These are phyloP conservation scores for Phengaris alcon DNA, from an alignment of 2,888 invertebrate genomes.

Conservation along the genomic window DNA sequence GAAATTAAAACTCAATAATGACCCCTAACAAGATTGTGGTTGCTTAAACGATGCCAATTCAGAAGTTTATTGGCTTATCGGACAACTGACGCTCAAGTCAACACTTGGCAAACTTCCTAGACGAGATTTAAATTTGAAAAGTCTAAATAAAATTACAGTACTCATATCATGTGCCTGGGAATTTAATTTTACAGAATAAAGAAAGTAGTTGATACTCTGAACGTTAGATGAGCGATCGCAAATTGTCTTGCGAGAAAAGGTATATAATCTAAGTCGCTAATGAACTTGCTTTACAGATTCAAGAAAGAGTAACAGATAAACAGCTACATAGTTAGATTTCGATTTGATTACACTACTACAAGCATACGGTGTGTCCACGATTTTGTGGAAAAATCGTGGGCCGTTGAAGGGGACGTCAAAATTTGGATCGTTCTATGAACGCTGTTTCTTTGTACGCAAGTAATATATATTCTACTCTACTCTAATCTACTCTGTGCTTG, in stretches of 20 bases:
- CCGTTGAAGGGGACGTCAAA: too few species aligned
- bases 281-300: too few species aligned
- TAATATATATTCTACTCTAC: too few species aligned
- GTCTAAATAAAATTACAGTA: slow-evolving; percentile 16
- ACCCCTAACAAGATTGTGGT: background rate
- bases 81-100: slow-evolving; percentile 8
- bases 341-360: too few species aligned
- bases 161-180: background rate
- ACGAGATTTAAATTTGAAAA: slow-evolving; percentile 7
- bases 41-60: slow-evolving; percentile 6
- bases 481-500: too few species aligned
- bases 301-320: too few species aligned
- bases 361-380: too few species aligned
- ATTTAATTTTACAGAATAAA: background rate
- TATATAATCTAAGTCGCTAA: too few species aligned
- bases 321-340: too few species aligned
- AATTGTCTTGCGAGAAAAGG: background rate
- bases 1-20: background rate
- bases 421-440: too few species aligned
- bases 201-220: background rate
- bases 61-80: slow-evolving; percentile 19
- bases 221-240: background rate
- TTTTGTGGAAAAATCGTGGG: too few species aligned
- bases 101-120: slow-evolving; percentile 17
- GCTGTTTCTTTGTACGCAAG: too few species aligned